phyloP scores from a whole-genome alignment of 2,888 invertebrate species.

The Thymelicus acteon region DNA sequence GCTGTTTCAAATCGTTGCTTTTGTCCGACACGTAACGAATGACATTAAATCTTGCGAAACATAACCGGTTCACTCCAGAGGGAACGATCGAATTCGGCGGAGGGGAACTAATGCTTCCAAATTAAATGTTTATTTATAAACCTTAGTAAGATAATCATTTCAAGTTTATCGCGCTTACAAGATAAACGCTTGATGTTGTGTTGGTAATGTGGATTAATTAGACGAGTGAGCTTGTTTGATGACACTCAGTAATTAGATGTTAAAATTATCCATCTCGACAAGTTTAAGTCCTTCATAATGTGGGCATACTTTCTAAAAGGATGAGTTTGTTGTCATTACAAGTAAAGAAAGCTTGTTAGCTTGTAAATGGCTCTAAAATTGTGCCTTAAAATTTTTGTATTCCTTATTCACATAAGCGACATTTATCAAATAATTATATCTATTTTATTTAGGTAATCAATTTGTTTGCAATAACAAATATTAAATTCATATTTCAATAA shows the following conservation, averaged over 20 bases:
- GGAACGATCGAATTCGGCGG: slow-evolving; percentile 8
- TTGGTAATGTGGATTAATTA: slow-evolving; percentile 12
- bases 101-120: slow-evolving; percentile 17
- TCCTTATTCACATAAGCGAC: too few species aligned
- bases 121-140: slow-evolving; percentile 27
- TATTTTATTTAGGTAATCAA: too few species aligned
- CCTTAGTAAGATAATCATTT: slow-evolving; percentile 16
- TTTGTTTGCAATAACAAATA: too few species aligned
- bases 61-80: slow-evolving; percentile 5
- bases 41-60: slow-evolving; percentile 25
- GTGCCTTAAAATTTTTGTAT: too few species aligned
- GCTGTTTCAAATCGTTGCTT: slow-evolving; percentile 21
- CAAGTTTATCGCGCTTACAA: slow-evolving; percentile 15
- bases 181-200: slow-evolving; percentile 11
- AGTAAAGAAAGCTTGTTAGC: too few species aligned
- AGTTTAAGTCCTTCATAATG: neutral
- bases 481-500: too few species aligned
- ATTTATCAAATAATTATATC: too few species aligned
- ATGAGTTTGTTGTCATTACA: too few species aligned
- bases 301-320: too few species aligned
- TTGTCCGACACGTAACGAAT: slow-evolving; percentile 14
- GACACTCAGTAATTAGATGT: neutral
- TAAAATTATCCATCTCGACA: neutral
- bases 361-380: too few species aligned
- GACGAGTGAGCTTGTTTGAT: neutral